Percentiles rank a stretch among this genome's conserved stretches.
Conservation (phyloP, 2,888 invertebrate species). For the Pollenia labialis region DNA sequence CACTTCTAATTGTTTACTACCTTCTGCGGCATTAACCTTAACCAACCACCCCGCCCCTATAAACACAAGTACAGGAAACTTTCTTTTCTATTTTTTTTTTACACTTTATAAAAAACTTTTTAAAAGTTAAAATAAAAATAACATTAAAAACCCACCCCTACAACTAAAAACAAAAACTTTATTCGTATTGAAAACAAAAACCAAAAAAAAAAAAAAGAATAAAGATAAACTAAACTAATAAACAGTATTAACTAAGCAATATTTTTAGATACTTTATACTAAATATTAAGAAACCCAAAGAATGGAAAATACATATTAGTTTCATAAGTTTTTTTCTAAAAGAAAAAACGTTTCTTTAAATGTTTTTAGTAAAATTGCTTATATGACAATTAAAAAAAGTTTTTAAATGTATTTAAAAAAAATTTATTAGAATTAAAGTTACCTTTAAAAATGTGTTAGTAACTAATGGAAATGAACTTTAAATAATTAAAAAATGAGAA, state of each 20-base stretch:
- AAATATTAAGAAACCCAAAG: constrained; percentile 45
- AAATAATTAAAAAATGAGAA: not conserved
- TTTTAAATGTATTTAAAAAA: constrained; percentile 40
- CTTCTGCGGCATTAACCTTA: constrained; percentile 12
- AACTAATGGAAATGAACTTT: constrained; percentile 44
- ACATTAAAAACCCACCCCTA: constrained; percentile 61
- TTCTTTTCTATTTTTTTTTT: constrained; percentile 27
- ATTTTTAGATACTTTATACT: constrained; percentile 76
- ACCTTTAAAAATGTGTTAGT: constrained; percentile 68
- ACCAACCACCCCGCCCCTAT: not conserved
- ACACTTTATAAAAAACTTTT: constrained; percentile 50
- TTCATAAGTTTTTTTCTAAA: not conserved
- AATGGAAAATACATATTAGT: constrained; percentile 1
- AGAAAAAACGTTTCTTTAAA: constrained; percentile 24
- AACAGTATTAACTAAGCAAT: constrained; percentile 80
- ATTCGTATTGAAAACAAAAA: constrained; percentile 11
- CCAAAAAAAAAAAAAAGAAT: constrained; percentile 5
- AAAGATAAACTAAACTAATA: constrained; percentile 37
- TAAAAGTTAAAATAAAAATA: constrained; percentile 23
- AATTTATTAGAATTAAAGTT: constrained; percentile 62
- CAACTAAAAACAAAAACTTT: constrained; percentile 35
- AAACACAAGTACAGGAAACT: constrained; percentile 25
- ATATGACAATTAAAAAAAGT: constrained; percentile 23
- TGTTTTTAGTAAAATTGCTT: constrained; percentile 46
- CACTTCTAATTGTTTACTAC: not conserved